phyloP scores from a whole-genome alignment of 1,140 invertebrate genomes.

The Dendrolimus kikuchii region DNA sequence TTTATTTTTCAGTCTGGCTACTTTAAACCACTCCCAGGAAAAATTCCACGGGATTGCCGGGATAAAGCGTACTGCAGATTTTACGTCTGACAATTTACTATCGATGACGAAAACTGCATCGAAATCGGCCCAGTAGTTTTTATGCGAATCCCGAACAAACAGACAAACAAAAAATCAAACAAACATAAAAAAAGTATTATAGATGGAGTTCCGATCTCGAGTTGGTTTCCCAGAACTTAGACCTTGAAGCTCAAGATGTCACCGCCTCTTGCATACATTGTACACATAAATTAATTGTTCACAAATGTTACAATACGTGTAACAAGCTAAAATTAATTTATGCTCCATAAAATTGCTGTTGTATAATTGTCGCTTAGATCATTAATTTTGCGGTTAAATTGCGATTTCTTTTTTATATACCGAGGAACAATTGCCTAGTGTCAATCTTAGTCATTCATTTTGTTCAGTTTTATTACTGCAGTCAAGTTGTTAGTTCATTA shows the following conservation, averaged over 20 bases:
- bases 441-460: no score
- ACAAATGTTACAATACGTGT: conserved; percentile 12
- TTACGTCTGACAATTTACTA: no score
- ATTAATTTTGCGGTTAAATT: conserved; percentile 11
- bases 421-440: conserved; percentile 1
- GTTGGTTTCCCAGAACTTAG: neutral
- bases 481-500: no score
- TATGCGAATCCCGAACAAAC: no score
- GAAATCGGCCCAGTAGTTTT: no score
- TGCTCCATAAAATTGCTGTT: conserved; percentile 20
- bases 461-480: no score
- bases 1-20: no score
- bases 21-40: no score
- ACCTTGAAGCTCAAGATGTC: conserved; percentile 18
- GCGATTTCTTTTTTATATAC: conserved; percentile 1
- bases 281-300: conserved; percentile 40
- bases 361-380: conserved; percentile 7
- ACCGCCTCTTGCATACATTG: conserved; percentile 37
- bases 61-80: no score
- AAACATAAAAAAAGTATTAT: neutral
- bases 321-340: conserved; percentile 27
- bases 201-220: conserved; percentile 1
- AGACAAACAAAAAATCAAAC: no score
- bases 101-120: no score
- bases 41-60: no score